Base-by-base conservation (phyloP, 2,888 invertebrate genomes). In the Mythimna albipuncta region DNA sequence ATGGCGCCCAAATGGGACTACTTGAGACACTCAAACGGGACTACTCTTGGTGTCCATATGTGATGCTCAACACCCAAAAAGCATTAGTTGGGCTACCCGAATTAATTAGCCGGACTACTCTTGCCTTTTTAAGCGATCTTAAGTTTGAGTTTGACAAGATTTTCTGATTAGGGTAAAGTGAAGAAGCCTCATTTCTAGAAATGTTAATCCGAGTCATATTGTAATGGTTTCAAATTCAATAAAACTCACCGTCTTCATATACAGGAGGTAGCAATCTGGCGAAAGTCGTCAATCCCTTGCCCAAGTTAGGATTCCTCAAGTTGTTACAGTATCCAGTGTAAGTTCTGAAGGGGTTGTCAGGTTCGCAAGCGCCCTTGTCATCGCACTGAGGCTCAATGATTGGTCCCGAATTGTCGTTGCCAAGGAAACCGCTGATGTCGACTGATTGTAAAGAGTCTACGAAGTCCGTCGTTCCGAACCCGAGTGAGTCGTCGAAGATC, bases 251-350 rank as follows among this genome's bases (percentile, higher is more conserved):
- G 91, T 99, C 99, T 93, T 99, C 98, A 92, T 99, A 99, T 71
- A 97, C 97, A 3, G 99, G 98, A 0, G 99, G 98, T 76, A 99
- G 90, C 75, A 99, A 94, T 83, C 99, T 97, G 0, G 98, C 98
- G 89, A 99, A 99, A 0, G 98, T 98, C 0, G 98, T 98, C 88
- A 99, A 95, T 86, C 98, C 98, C 90, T 98, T 98, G 26, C 98
- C 99, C 88, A 98, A 97, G 72, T 97, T 97, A 0, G 99, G 98
- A 89, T 98, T 98, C 50, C 98, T 97, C 65, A 99, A 92, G 90
- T 99, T 99, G 89, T 99, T 99, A 90, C 99, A 99, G 87, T 98
- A 98, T 0, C 99, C 99, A 0, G 98, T 98, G 76, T 98, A 97
- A 0, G 98, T 97, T 84, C 98, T 96, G 93, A 97, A 98, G 0